Conservation (phyloP, 2,888 invertebrate genomes). For the Tortricodes alternella region DNA sequence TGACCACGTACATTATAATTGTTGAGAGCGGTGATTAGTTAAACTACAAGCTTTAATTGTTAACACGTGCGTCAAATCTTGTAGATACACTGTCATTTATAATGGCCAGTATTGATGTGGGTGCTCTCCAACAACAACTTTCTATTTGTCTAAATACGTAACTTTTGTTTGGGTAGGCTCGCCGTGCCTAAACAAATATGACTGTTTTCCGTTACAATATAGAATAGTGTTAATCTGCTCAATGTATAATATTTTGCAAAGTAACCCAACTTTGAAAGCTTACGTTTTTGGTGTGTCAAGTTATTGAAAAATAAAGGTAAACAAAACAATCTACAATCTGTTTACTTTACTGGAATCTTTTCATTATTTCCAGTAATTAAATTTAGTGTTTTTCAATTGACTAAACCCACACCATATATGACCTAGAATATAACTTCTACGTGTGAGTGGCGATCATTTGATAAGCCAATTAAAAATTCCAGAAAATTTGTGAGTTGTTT, state of each 20-base stretch:
- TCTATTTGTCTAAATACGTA: constrained; percentile 50
- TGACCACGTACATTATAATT: constrained; percentile 72
- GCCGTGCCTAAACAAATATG: constrained; percentile 26
- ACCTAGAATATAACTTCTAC: too few relatives aligned
- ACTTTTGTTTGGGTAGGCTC: constrained; percentile 20
- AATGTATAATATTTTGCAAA: neutral
- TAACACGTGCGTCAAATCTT: constrained; percentile 70
- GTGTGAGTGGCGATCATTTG: too few relatives aligned
- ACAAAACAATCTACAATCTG: too few relatives aligned
- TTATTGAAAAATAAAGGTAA: too few relatives aligned
- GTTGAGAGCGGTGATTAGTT: constrained; percentile 69
- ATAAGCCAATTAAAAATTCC: too few relatives aligned
- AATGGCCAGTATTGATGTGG: constrained; percentile 46
- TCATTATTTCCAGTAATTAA: too few relatives aligned
- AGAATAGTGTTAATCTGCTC: constrained; percentile 19
- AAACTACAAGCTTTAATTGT: constrained; percentile 71
- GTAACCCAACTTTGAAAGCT: neutral
- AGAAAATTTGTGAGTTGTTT: too few relatives aligned
- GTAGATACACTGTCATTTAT: constrained; percentile 45
- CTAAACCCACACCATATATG: too few relatives aligned
- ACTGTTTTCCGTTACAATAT: constrained; percentile 9
- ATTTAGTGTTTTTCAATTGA: too few relatives aligned
- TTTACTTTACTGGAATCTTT: too few relatives aligned
- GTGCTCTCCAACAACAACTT: constrained; percentile 57
- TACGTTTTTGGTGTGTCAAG: neutral